phyloP scores from a whole-genome alignment of 2,113 vertebrate species.

The Ranitomeya imitator region DNA sequence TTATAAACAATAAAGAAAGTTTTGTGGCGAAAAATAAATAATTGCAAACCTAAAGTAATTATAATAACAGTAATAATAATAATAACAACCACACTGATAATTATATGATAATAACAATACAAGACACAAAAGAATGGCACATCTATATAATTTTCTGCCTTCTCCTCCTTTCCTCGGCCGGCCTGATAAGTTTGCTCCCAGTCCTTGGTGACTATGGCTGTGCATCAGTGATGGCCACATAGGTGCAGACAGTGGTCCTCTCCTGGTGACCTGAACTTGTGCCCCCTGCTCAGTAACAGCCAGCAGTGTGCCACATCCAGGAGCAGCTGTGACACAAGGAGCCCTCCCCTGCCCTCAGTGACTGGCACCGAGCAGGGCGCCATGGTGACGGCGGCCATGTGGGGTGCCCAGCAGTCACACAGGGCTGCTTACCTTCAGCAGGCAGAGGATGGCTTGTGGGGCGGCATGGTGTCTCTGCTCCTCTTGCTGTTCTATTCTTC shows the following conservation, averaged over 20 bases:
- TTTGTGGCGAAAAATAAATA: not conserved
- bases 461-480: slow-evolving; percentile 46
- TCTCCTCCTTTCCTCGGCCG: not conserved
- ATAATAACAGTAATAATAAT: not conserved
- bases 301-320: not conserved
- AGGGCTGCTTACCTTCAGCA: slow-evolving; percentile 39
- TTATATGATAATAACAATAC: not conserved
- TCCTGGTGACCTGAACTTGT: slow-evolving; percentile 1
- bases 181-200: not conserved
- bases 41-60: not conserved
- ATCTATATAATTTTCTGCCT: not conserved
- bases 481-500: slow-evolving; percentile 39
- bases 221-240: not conserved
- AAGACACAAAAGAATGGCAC: not conserved
- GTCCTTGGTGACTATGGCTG: not conserved
- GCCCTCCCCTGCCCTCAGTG: not conserved
- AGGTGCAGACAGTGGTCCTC: not conserved
- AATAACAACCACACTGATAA: not conserved
- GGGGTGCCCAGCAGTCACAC: too few species aligned
- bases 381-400: not conserved
- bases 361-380: not conserved
- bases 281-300: not conserved
- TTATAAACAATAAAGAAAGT: too few species aligned
- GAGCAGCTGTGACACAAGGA: slow-evolving; percentile 22
- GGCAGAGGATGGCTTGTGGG: not conserved